A percentile compares a stretch with the other conserved stretches of the same genome.
Conservation (phyloP, 2,888 invertebrate species). For the Oxytorus armatus region DNA sequence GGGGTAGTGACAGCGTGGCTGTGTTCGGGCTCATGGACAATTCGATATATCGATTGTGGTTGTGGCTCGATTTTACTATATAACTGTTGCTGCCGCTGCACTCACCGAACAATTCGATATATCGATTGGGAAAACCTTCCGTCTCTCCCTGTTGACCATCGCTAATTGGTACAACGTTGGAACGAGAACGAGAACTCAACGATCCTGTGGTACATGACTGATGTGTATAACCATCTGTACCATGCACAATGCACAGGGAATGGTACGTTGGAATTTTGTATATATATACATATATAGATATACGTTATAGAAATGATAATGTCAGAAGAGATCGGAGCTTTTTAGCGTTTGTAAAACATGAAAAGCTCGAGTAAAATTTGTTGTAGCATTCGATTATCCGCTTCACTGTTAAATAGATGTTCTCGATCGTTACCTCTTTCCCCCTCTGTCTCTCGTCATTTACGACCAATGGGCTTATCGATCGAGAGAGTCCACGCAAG, state of each 20-base stretch:
- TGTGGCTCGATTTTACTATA: constrained; percentile 10
- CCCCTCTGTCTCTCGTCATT: no score
- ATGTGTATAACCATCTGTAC: neutral
- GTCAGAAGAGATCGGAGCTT: constrained; percentile 4
- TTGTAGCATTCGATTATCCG: no score
- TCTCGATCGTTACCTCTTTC: no score
- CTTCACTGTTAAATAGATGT: no score
- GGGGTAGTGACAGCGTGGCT: no score
- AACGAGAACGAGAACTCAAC: constrained; percentile 33
- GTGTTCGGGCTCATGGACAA: no score
- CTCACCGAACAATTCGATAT: constrained; percentile 46
- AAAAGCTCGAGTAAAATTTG: no score
- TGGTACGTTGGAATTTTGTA: no score
- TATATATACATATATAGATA: neutral
- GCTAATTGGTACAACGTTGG: constrained; percentile 58
- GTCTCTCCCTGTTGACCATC: constrained; percentile 38
- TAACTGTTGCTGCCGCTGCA: no score
- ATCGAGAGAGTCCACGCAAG: no score
- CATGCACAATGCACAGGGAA: neutral
- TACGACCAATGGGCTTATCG: no score
- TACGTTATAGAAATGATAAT: constrained; percentile 31
- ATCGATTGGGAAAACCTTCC: constrained; percentile 40
- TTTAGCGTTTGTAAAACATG: neutral
- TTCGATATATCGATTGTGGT: no score
- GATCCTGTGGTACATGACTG: constrained; percentile 6